phyloP scores from a whole-genome alignment of 2,113 vertebrate genomes.

The Casuarius casuarius region DNA sequence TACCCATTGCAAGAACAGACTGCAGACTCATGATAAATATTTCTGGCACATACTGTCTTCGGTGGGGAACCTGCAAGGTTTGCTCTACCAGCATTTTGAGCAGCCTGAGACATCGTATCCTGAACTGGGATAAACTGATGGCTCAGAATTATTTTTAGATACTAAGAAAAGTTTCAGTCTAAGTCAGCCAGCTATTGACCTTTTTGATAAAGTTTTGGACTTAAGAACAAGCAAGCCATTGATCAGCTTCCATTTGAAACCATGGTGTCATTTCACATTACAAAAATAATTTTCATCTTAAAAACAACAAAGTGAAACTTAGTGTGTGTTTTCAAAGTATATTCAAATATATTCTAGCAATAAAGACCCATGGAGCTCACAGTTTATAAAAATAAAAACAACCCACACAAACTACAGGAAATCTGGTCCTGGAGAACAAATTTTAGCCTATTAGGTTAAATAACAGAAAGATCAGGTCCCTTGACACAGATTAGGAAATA shows the following conservation, averaged over 20 bases:
- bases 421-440: not conserved
- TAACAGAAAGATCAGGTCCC: not conserved
- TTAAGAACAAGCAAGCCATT: not conserved
- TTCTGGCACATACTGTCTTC: not conserved
- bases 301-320: not conserved
- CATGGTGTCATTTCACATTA: not conserved
- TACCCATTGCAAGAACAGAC: fast-evolving
- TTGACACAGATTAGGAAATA: not conserved
- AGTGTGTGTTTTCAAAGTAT: not conserved
- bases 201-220: not conserved
- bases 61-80: not conserved
- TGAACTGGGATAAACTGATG: not conserved
- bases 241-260: not conserved
- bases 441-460: not conserved
- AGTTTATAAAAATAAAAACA: not conserved
- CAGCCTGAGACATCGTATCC: not conserved
- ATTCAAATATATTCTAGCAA: not conserved
- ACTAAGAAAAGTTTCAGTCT: not conserved
- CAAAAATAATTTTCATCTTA: not conserved
- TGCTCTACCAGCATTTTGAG: not conserved
- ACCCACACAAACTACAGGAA: not conserved
- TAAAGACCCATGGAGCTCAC: not conserved
- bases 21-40: not conserved
- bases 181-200: not conserved
- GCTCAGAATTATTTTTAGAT: not conserved